phyloP scores from a whole-genome alignment of 2,113 vertebrate species.

The Balaenoptera acutorostrata region DNA sequence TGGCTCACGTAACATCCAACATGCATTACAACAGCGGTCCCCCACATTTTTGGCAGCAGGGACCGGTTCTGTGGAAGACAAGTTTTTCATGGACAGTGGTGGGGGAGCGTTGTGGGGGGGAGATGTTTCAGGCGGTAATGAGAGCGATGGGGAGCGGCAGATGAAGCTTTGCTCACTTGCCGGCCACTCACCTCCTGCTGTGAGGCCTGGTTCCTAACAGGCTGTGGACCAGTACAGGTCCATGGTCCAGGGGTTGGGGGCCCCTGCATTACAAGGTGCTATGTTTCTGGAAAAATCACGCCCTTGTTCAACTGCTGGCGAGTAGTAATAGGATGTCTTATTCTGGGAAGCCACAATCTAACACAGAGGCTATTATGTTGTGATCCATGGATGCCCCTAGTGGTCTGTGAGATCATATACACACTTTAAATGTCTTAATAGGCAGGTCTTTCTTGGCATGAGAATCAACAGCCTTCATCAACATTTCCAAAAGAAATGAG shows the following conservation, averaged over 20 bases:
- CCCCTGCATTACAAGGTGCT: neutral
- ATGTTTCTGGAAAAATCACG: neutral
- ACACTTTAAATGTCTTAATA: neutral
- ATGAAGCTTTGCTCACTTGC: too few relatives aligned
- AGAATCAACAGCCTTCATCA: neutral
- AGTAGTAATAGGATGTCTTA: neutral
- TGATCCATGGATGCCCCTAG: neutral
- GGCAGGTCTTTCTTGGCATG: neutral
- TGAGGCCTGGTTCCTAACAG: too few relatives aligned
- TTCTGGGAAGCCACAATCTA: neutral
- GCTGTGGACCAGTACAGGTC: too few relatives aligned
- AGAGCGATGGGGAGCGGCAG: too few relatives aligned
- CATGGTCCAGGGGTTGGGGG: too few relatives aligned
- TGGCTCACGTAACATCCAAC: neutral
- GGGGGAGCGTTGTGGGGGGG: too few relatives aligned
- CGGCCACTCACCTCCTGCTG: too few relatives aligned
- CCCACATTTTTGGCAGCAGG: too few relatives aligned
- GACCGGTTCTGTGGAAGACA: too few relatives aligned
- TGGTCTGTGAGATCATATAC: neutral
- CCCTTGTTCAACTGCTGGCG: neutral
- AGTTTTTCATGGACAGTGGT: too few relatives aligned
- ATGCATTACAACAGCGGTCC: neutral
- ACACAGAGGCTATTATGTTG: neutral
- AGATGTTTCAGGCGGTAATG: too few relatives aligned
- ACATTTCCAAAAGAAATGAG: neutral